phyloP scores from a whole-genome alignment of 2,113 vertebrate species.

The Phyllostomus discolor region DNA sequence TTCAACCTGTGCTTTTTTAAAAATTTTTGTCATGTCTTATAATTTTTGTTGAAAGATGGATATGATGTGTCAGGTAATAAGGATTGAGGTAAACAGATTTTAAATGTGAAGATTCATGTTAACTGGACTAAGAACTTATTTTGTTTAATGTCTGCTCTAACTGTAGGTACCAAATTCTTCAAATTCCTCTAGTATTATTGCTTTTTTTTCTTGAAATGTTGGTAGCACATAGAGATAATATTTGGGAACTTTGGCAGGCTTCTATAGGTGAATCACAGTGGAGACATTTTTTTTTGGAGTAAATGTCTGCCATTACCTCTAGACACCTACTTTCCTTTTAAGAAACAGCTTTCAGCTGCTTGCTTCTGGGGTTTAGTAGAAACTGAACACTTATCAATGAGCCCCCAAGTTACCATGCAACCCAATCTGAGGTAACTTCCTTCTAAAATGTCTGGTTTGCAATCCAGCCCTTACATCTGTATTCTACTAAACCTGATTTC shows the following conservation, averaged over 20 bases:
- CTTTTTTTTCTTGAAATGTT: background rate
- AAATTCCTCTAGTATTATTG: background rate
- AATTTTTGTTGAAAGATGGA: background rate
- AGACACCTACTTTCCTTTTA: background rate
- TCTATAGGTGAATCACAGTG: background rate
- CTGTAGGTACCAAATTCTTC: background rate
- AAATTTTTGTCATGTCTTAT: background rate
- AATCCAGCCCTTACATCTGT: background rate
- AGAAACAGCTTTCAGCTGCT: background rate
- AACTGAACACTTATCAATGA: background rate
- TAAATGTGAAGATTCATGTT: background rate
- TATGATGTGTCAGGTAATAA: background rate
- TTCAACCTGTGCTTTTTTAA: background rate
- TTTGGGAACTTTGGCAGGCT: background rate
- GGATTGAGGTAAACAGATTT: background rate
- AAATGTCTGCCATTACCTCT: background rate
- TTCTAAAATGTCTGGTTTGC: background rate
- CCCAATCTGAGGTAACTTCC: background rate
- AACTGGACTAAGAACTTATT: background rate
- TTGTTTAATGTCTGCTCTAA: background rate
- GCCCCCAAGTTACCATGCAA: background rate
- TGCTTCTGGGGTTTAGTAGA: background rate
- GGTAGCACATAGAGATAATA: background rate
- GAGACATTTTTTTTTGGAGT: background rate
- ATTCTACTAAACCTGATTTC: background rate